Percentiles rank a stretch among this genome's conserved stretches.
These are phyloP conservation scores for Cremastobaeus sp. DNA, from an alignment of 2,888 invertebrate species.

Conservation along the genomic window DNA sequence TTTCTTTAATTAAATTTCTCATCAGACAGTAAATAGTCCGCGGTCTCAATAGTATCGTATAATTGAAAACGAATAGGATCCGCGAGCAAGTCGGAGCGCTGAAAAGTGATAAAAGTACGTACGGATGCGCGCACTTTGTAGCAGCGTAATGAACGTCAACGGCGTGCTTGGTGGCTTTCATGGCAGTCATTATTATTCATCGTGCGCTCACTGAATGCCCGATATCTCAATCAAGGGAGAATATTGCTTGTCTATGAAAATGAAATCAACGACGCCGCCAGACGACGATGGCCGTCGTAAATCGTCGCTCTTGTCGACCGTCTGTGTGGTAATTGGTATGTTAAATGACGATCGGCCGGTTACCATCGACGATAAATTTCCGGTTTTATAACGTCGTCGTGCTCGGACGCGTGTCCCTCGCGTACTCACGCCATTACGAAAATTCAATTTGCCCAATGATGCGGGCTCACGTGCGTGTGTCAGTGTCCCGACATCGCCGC, in stretches of 20 bases:
- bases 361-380: constrained; percentile 62
- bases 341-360: constrained; percentile 63
- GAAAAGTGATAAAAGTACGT: constrained; percentile 41
- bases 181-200: constrained; percentile 55
- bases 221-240: constrained; percentile 54
- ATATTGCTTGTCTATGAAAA: constrained; percentile 46
- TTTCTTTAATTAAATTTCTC: constrained; percentile 33
- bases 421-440: constrained; percentile 65
- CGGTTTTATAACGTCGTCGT: constrained; percentile 53
- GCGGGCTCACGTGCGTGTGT: constrained; percentile 15
- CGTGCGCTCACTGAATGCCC: constrained; percentile 43
- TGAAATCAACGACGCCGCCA: constrained; percentile 45
- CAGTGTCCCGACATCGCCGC: neutral
- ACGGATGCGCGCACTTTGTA: constrained; percentile 29
- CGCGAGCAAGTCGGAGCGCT: constrained; percentile 9
- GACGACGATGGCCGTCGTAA: constrained; percentile 46
- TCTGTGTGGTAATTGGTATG: constrained; percentile 64
- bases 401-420: constrained; percentile 48
- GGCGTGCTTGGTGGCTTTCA: constrained; percentile 40
- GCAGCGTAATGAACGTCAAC: constrained; percentile 55
- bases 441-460: constrained; percentile 71
- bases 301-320: constrained; percentile 40
- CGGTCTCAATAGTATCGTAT: constrained; percentile 17
- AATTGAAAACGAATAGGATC: constrained; percentile 37
- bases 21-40: neutral